Conservation (phyloP, 2,888 invertebrate genomes). For the Bellardia bayeri region DNA sequence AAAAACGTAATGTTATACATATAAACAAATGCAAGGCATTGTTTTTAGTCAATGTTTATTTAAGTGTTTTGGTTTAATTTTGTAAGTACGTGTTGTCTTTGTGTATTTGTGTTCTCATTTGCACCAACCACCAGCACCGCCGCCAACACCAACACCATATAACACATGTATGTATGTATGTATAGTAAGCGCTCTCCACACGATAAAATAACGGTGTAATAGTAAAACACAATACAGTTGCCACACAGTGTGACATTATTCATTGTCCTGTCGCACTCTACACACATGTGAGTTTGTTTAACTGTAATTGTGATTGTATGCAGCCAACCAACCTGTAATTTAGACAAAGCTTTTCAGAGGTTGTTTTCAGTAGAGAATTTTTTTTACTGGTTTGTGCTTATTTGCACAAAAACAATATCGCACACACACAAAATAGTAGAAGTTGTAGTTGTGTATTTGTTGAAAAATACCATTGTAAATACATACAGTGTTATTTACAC, state of each 20-base stretch:
- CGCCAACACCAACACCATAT: not conserved
- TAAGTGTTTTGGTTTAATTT: constrained; percentile 65
- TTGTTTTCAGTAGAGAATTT: constrained; percentile 30
- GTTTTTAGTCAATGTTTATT: constrained; percentile 56
- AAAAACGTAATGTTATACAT: constrained; percentile 31
- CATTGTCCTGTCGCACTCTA: constrained; percentile 23
- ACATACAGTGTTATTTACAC: constrained; percentile 47
- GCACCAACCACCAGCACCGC: constrained; percentile 16
- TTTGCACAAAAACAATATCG: constrained; percentile 45
- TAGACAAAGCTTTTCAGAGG: constrained; percentile 55
- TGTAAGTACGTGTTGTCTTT: constrained; percentile 39
- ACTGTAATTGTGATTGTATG: constrained; percentile 50
- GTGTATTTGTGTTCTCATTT: constrained; percentile 42
- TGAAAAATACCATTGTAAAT: constrained; percentile 51
- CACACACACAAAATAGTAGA: not conserved
- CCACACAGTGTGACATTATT: constrained; percentile 52
- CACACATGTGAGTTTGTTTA: not conserved
- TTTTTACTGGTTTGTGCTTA: constrained; percentile 27
- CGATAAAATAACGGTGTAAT: constrained; percentile 29
- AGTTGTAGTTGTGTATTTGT: not conserved
- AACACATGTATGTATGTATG: no score
- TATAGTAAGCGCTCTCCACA: not conserved
- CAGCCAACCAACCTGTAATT: constrained; percentile 50
- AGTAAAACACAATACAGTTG: constrained; percentile 32
- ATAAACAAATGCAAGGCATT: constrained; percentile 14